Percentiles rank a stretch among this genome's conserved stretches.
Conservation (phyloP, 1,140 invertebrate genomes). For the Luehdorfia chinensis region DNA sequence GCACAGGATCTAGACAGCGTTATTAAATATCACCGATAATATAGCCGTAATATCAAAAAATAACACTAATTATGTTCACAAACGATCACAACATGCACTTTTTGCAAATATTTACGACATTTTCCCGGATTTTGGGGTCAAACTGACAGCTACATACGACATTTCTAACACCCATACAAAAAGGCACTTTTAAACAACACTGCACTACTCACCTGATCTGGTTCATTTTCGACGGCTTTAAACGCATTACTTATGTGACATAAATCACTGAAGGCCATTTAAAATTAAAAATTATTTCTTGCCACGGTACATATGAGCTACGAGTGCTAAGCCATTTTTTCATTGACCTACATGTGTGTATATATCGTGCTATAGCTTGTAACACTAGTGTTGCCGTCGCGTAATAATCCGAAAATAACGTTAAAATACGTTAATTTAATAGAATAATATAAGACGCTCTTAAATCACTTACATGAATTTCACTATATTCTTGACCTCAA, state of each 20-base stretch:
- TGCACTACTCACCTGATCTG: conserved; percentile 62
- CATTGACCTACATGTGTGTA: conserved; percentile 74
- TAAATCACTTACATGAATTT: too few relatives aligned
- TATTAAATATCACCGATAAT: conserved; percentile 8
- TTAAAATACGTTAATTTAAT: conserved; percentile 1
- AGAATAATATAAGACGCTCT: conserved; percentile 10
- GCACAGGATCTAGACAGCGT: conserved; percentile 23
- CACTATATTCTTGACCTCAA: too few relatives aligned
- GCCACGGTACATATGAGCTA: conserved; percentile 72
- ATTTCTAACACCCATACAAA: conserved; percentile 66
- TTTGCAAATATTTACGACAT: conserved; percentile 41
- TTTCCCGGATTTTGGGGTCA: conserved; percentile 75
- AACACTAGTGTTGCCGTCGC: conserved; percentile 51
- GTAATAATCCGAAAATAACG: too few relatives aligned
- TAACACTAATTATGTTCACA: conserved; percentile 12
- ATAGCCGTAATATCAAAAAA: conserved; percentile 14
- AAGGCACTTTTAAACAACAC: conserved; percentile 63
- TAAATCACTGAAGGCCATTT: conserved; percentile 78
- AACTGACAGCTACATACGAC: conserved; percentile 66
- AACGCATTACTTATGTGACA: conserved; percentile 74
- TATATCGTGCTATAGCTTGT: conserved; percentile 50
- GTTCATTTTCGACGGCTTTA: conserved; percentile 73
- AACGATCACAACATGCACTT: conserved; percentile 37
- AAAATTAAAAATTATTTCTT: conserved; percentile 74
- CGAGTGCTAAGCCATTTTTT: conserved; percentile 75